Evolutionary conservation across 35 echinoderm and acorn worm species (phyloP).

Genomic region (Heliocidaris tuberculata): DNA sequence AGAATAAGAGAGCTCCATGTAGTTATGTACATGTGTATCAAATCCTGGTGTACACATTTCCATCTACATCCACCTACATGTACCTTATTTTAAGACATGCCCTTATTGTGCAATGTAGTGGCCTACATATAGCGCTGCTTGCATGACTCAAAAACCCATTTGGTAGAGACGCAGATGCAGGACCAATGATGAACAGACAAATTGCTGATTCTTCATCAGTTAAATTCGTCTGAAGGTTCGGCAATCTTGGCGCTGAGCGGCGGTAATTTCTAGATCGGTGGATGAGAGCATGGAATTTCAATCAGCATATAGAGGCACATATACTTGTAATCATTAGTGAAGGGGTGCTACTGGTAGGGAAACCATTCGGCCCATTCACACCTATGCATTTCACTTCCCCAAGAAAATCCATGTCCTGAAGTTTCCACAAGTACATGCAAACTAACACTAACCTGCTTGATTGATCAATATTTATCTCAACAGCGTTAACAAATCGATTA

Average conservation of each 20-base stretch:
- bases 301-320: not conserved
- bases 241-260: not conserved
- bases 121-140: not conserved
- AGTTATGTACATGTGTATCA: no score
- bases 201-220: conserved; percentile 17
- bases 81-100: no score
- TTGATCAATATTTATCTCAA: no score
- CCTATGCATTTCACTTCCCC: not conserved
- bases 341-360: not conserved
- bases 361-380: not conserved
- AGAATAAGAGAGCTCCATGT: no score
- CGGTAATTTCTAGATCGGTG: not conserved
- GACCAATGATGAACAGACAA: not conserved
- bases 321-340: conserved; percentile 12
- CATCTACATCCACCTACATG: no score
- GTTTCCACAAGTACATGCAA: not conserved
- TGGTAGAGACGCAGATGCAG: not conserved
- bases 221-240: not conserved
- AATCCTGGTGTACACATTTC: no score
- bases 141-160: not conserved
- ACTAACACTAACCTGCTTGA: no score
- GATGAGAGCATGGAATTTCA: conserved; percentile 2
- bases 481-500: no score
- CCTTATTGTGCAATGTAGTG: not conserved
- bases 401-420: not conserved